Evolutionary conservation across 2,888 invertebrate genomes (phyloP), one percentile per base, ranked within the genome.

Genomic region (Andrena trimmerana): DNA sequence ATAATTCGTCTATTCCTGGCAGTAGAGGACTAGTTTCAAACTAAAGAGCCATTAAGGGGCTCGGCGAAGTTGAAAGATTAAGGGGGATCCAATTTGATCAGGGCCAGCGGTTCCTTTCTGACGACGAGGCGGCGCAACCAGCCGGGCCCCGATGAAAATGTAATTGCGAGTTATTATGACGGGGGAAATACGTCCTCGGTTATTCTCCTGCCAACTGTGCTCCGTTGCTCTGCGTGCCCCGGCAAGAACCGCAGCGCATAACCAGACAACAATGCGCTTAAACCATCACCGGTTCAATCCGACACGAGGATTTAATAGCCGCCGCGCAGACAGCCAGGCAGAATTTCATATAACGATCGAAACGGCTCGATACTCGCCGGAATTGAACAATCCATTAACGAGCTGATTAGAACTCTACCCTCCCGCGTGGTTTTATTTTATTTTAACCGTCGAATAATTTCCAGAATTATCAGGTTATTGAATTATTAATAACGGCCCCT

Each of bases 21-120:
- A 24, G 10, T 24, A 13, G 42, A 33, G 77, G 10, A 29, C 81
- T 68, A 81, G 67, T 50, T 75, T 20, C 68, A 10, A 67, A 42
- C 69, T 63, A 33, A 75, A 36, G 33, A 36, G 42, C 73, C 72
- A 73, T 66, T 69, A 81, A 31, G 63, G 24, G 42, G 52, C 27
- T 57, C 65, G 73, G 36, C 72, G 57, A 33, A 52, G 68, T 69
- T 27, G 59, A 81, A 75, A 70, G 81, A 82, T 82, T 67, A 70
- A 33, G 60, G 54, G 62, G 54, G 62, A 63, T 63, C 33, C 71
- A 52, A n/a, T 63, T 36, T 63, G n/a, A 36, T 63, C 72, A 36
- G 33, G 16, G 54, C 27, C n/a, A 2, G 5, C 62, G 24, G 50
- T 31, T 7, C 42, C 33, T 72, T 50, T 59, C 50, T 2, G 16